Evolutionary conservation across 2,888 invertebrate genomes (phyloP).

Genomic region (Pammene aurita): DNA sequence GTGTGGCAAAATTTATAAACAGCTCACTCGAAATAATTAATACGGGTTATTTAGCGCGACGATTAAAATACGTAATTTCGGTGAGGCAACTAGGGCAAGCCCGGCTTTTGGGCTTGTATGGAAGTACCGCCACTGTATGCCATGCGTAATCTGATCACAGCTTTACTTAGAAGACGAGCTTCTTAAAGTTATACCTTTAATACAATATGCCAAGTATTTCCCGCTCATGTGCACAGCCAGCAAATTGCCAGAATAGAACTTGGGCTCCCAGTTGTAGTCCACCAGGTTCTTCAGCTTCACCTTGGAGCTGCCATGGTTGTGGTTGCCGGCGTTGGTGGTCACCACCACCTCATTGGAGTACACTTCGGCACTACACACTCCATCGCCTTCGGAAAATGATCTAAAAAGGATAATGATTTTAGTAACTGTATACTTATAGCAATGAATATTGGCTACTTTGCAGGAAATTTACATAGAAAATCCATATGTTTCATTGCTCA

Average conservation of each 20-base stretch:
- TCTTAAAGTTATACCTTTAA: slow-evolving; percentile 86
- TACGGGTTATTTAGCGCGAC: no score
- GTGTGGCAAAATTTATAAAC: no score
- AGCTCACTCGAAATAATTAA: no score
- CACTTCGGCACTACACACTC: slow-evolving; percentile 82
- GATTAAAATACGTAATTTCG: no score
- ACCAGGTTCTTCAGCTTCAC: slow-evolving; percentile 95
- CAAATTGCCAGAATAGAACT: slow-evolving; percentile 93
- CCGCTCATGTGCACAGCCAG: slow-evolving; percentile 94
- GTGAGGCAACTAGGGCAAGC: no score
- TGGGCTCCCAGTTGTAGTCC: slow-evolving; percentile 96
- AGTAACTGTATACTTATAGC: no score
- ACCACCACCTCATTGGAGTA: slow-evolving; percentile 86
- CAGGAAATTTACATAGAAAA: no score
- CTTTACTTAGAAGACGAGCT: no score
- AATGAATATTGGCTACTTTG: background rate
- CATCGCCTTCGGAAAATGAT: slow-evolving; percentile 84
- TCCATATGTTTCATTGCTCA: no score
- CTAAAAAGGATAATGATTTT: slow-evolving; percentile 59
- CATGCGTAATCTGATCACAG: no score
- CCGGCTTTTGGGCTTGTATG: no score
- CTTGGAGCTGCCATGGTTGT: slow-evolving; percentile 93
- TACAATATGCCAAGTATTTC: slow-evolving; percentile 94
- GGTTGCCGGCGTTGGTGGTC: slow-evolving; percentile 87
- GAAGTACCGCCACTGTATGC: no score